Base-by-base conservation (phyloP, 2,797 vertebrate genomes). In the Crenuchus spilurus region DNA sequence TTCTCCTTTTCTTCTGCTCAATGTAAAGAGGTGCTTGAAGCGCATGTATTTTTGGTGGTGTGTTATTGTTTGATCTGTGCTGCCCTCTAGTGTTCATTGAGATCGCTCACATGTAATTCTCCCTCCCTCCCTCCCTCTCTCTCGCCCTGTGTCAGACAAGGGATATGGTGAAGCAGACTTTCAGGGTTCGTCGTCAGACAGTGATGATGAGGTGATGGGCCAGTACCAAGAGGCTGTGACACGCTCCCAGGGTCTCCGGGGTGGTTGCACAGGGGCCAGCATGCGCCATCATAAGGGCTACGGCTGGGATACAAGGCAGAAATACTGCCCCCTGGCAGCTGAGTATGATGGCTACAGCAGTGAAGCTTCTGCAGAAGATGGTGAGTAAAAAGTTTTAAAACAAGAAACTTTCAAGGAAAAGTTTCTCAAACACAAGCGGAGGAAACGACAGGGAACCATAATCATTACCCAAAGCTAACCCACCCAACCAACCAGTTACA, bases 291-390 rank as follows among this genome's bases (percentile, higher is more conserved):
- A 89, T 22, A 93, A 94, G 88, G 94, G 91, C 74, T 97, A 95
- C 83, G 60, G 92, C 76, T 98, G 97, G 97, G 95, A 98, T 87
- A 95, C 94, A 58, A 92, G 95, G 63, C 95, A 95, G 68, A 98
- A 97, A 84, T 98, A 98, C 88, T 97, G 96, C 82, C 94, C 95
- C 33, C 90, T 98, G 46, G 94, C 94, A 24, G 93, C 94, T 6
- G 94, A 95, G 76, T 97, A 97, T 74, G 94, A 96, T 48, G 96
- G 96, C 28, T 98, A 99, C 90, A 97, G 96, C 92, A 98, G 96
- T 61, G 97, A 98, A 78, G 95, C 94, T 46, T 99, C 97, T 1
- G 91, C 94, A 31, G 95, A 99, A 46, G 94, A 96, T 74, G 97
- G 97, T 98, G 92, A 87, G 94, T 85, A 26, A 2, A 48, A n/a